Conservation (phyloP, 2,113 vertebrate species). For the Sphaerodactylus townsendi region DNA sequence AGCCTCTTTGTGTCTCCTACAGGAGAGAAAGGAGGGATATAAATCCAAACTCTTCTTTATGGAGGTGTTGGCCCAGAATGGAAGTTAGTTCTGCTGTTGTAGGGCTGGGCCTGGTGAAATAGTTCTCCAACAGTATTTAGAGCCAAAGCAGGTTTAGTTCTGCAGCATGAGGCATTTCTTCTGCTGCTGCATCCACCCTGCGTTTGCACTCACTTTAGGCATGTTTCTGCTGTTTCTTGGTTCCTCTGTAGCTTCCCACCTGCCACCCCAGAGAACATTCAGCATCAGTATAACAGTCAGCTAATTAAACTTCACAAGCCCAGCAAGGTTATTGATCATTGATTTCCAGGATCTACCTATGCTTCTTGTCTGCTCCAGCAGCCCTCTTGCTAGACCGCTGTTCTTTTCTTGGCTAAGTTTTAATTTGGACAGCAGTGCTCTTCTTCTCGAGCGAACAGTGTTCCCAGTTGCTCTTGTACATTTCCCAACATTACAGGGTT, state of each 20-base stretch:
- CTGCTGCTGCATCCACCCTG: not conserved
- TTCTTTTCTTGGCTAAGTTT: not conserved
- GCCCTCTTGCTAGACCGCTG: not conserved
- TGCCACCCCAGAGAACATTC: not conserved
- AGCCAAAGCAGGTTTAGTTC: not conserved
- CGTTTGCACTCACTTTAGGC: not conserved
- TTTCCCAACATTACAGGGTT: not conserved
- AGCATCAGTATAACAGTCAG: not conserved
- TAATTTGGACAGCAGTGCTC: not conserved
- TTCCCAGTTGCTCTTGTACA: not conserved
- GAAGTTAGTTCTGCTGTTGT: too few relatives aligned
- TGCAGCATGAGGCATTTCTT: not conserved
- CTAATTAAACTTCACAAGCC: not conserved
- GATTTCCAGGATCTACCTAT: not conserved
- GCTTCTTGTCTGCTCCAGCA: not conserved
- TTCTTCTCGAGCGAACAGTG: not conserved
- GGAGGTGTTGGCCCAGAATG: too few relatives aligned
- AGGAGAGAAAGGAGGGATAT: too few relatives aligned
- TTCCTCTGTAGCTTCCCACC: not conserved
- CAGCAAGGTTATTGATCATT: not conserved
- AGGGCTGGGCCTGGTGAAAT: not conserved
- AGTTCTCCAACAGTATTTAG: not conserved
- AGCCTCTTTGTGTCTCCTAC: too few relatives aligned
- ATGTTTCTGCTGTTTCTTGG: not conserved
- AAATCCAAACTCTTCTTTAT: too few relatives aligned